Conservation (phyloP, 1,140 invertebrate genomes). For the Apocrypta bakeri region DNA sequence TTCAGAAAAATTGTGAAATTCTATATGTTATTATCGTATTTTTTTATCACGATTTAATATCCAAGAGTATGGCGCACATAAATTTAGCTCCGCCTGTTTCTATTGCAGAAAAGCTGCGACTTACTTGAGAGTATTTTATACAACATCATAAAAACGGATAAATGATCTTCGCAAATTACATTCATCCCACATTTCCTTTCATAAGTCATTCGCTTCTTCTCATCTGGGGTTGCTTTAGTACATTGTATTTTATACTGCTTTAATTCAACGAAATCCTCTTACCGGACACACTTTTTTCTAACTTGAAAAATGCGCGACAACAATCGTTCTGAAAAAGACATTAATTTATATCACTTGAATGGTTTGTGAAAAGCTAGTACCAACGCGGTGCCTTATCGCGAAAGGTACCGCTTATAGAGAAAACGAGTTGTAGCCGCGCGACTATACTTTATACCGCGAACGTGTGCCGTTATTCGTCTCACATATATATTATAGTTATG, state of each 20-base stretch:
- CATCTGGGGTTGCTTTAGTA: too few relatives aligned
- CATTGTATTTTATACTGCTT: too few relatives aligned
- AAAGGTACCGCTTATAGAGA: constrained; percentile 21
- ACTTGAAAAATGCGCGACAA: neutral
- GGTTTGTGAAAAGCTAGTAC: too few relatives aligned
- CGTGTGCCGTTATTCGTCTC: too few relatives aligned
- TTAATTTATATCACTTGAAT: too few relatives aligned
- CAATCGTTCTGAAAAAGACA: neutral
- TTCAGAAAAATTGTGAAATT: too few relatives aligned
- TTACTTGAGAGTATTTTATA: neutral
- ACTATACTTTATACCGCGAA: neutral
- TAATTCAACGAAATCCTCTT: too few relatives aligned
- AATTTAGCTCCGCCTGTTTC: too few relatives aligned
- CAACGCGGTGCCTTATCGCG: too few relatives aligned
- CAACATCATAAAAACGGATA: neutral
- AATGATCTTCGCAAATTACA: neutral
- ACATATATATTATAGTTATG: neutral
- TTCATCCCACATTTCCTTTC: neutral
- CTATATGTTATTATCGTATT: too few relatives aligned
- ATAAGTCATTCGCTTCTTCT: neutral
- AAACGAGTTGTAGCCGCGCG: constrained; percentile 18
- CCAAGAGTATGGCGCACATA: too few relatives aligned
- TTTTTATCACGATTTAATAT: too few relatives aligned
- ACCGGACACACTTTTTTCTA: neutral
- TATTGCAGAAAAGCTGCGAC: neutral